Percentiles rank a stretch among this genome's conserved stretches.
phyloP scores from a whole-genome alignment of 2,888 invertebrate species.

The Parnassius smintheus region DNA sequence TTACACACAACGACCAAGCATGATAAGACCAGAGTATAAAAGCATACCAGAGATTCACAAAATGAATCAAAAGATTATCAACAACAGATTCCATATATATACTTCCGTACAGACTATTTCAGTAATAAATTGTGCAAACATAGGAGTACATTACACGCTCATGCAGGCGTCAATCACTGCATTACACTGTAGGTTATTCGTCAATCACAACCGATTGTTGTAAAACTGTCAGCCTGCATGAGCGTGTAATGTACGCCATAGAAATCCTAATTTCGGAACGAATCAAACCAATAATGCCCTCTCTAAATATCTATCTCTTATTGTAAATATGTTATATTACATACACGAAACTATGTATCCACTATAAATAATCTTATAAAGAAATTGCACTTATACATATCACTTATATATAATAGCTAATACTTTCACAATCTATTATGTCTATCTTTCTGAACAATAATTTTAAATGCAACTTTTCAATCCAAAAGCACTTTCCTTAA shows the following conservation, averaged over 20 bases:
- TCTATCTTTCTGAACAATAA: slow-evolving; percentile 13
- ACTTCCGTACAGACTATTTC: not conserved
- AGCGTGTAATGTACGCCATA: too few species aligned
- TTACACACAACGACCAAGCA: too few species aligned
- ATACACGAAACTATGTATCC: slow-evolving; percentile 12
- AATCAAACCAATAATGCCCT: not conserved
- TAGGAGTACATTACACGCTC: too few species aligned
- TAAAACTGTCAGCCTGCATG: too few species aligned
- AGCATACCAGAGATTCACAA: too few species aligned
- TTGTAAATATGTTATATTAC: not conserved
- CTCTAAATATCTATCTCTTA: slow-evolving; percentile 16
- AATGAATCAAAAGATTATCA: not conserved
- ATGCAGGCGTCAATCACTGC: too few species aligned
- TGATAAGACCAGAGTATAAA: too few species aligned
- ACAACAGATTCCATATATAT: slow-evolving; percentile 1
- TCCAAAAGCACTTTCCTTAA: slow-evolving; percentile 7
- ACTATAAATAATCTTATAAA: slow-evolving; percentile 20
- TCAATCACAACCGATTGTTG: too few species aligned
- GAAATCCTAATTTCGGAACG: not conserved
- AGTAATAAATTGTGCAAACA: slow-evolving; percentile 8
- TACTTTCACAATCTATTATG: slow-evolving; percentile 19
- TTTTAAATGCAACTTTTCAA: slow-evolving; percentile 20
- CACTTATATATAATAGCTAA: slow-evolving; percentile 38
- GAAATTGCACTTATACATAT: slow-evolving; percentile 50
- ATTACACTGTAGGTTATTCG: too few species aligned